Evolutionary conservation across 2,797 vertebrate species (phyloP).

Genomic region (Anguilla megastoma): DNA sequence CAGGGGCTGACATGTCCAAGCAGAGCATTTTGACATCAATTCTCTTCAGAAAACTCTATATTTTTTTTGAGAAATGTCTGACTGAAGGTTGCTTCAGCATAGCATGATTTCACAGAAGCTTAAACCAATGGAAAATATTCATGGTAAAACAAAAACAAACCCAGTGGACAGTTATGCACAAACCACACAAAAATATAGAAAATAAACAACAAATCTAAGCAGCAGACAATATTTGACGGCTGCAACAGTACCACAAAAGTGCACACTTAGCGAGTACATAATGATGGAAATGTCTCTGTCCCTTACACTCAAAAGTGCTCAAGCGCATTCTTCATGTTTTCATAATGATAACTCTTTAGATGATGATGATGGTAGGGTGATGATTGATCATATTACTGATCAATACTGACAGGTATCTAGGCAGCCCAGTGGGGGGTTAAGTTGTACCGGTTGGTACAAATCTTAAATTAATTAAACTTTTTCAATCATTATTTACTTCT

Average conservation of each 20-base stretch:
- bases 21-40: background rate
- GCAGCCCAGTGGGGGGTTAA: background rate
- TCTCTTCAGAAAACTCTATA: background rate
- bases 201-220: background rate
- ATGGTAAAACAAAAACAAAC: background rate
- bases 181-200: background rate
- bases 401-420: background rate
- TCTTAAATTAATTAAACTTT: background rate
- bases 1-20: background rate
- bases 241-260: background rate
- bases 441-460: background rate
- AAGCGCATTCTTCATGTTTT: no score
- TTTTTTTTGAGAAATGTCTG: background rate
- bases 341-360: no score
- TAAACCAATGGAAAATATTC: background rate
- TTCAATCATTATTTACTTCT: background rate
- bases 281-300: background rate
- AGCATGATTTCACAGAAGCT: background rate
- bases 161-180: background rate
- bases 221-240: background rate
- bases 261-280: background rate
- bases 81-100: background rate
- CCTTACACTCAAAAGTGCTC: background rate
- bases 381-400: no score
- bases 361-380: no score